A percentile compares a stretch with the other conserved stretches of the same genome.
Conservation (phyloP, 2,797 vertebrate species). For the Sebastes variabilis region DNA sequence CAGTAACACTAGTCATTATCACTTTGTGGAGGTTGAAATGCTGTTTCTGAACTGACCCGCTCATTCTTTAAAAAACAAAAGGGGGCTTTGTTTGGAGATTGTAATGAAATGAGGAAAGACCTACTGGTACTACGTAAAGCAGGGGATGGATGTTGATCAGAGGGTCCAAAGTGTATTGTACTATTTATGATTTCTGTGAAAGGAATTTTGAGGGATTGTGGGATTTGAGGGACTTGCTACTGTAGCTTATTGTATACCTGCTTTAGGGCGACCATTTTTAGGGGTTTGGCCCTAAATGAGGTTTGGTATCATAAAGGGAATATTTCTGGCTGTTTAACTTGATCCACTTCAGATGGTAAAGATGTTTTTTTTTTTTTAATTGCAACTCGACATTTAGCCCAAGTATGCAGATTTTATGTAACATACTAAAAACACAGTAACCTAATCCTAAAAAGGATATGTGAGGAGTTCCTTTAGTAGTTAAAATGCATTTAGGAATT, state of each 20-base stretch:
- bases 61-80: constrained; percentile 47
- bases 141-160: constrained; percentile 38
- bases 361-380: constrained; percentile 1
- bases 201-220: constrained; percentile 62
- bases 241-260: constrained; percentile 8
- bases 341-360: constrained; percentile 6
- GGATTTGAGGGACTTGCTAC: constrained; percentile 35
- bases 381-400: constrained; percentile 1
- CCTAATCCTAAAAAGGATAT: background rate
- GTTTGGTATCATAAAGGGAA: constrained; percentile 69
- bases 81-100: constrained; percentile 48
- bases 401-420: constrained; percentile 17
- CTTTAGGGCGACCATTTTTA: constrained; percentile 25
- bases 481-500: background rate
- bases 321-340: constrained; percentile 32
- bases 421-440: background rate
- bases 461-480: background rate
- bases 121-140: constrained; percentile 19
- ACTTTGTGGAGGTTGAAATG: constrained; percentile 46
- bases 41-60: constrained; percentile 64
- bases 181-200: constrained; percentile 72
- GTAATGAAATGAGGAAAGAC: constrained; percentile 10
- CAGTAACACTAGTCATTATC: constrained; percentile 57
- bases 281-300: constrained; percentile 17
- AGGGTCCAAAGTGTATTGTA: constrained; percentile 30